Evolutionary conservation across 23 tunicate species (phyloP), one percentile per base, ranked within the genome.

Genomic region (Styela clava): DNA sequence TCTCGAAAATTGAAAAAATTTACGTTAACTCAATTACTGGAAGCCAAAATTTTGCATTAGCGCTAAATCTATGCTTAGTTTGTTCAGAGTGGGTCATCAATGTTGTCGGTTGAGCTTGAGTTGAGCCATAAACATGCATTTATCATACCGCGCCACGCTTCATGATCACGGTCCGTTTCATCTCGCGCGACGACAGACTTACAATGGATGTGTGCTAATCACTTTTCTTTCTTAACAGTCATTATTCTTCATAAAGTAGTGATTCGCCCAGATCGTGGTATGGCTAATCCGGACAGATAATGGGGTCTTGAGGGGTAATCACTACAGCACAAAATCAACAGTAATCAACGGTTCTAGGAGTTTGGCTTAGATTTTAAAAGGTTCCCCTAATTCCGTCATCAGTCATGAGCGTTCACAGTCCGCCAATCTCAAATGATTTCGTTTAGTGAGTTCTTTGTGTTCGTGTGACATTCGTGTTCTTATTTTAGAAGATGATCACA

Each of bases 271-370:
- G 20, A 28, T 71, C 77, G 37, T 32, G 77, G 77, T 29, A 71
- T 34, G 77, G 77, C 77, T 71, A 71, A 71, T 71, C 77, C 77
- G 77, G 34, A 71, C 77, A 71, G 77, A 71, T 71, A 71, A 71
- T 71, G 77, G 77, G 77, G 77, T 71, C 77, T 71, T 71, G 77
- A 71, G 35, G 77, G 77, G 77, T 71, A 71, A 71, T 71, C 77
- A 29, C 77, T 16, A 71, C 77, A 28, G 77, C 23, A 29, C 77
- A 71, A 71, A 71, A 71, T 71, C 77, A 71, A 71, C 77, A 71
- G 77, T 71, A 71, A 71, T 71, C 77, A 18, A 71, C 77, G 35
- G 34, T 71, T 3, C 37, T 71, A 19, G 77, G 35, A 34, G 24
- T 34, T 29, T 16, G 77, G 77, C 34, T 71, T 71, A 71, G 16